Conservation (phyloP, 1,140 invertebrate genomes). For the Atta texana region DNA sequence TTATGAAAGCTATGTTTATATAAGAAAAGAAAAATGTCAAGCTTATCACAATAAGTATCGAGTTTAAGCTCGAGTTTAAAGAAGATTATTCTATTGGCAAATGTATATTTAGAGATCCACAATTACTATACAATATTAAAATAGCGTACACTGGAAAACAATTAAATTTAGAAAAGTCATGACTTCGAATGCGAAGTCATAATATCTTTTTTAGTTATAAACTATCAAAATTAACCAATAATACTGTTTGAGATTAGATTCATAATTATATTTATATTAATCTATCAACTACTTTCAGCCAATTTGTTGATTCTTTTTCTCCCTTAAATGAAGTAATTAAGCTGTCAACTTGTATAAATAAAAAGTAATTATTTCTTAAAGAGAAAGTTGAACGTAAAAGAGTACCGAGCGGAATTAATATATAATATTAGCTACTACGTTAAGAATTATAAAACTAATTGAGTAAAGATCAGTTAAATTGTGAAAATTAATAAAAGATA, state of each 20-base stretch:
- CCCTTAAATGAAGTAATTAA: background rate
- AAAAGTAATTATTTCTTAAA: background rate
- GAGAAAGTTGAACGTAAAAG: background rate
- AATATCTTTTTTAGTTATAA: background rate
- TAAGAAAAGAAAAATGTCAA: background rate
- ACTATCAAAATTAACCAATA: background rate
- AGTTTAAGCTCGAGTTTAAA: conserved; percentile 9
- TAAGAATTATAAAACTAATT: background rate
- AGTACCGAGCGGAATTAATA: background rate
- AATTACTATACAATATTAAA: background rate
- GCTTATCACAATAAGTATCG: background rate
- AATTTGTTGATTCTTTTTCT: background rate
- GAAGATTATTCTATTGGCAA: background rate
- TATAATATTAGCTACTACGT: background rate
- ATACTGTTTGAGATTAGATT: background rate
- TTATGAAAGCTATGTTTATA: background rate
- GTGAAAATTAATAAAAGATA: conserved; percentile 2
- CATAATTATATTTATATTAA: background rate
- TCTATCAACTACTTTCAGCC: background rate
- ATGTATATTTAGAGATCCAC: background rate
- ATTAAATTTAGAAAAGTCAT: background rate
- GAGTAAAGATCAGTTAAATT: background rate
- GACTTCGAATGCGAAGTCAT: background rate
- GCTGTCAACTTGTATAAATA: background rate
- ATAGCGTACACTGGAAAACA: background rate